Evolutionary conservation across 2,113 vertebrate species (phyloP), one percentile per base, ranked within the genome.

Genomic region (Amia ocellicauda): DNA sequence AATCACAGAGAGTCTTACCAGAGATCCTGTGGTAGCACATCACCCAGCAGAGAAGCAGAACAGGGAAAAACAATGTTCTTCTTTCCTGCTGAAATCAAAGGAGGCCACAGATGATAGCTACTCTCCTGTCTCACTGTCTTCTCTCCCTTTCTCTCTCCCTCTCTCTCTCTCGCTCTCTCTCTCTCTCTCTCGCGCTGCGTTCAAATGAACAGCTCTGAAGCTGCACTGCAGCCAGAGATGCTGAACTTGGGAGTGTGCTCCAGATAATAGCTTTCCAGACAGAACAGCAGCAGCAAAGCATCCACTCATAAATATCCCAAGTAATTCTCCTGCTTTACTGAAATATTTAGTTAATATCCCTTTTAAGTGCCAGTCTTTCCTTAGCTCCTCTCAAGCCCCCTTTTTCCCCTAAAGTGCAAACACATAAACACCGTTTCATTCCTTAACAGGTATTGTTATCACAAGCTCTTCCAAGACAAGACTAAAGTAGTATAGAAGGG

Each of bases 141-240:
- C 14, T 47, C 43, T 47, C 43, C 17, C 43, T 47, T 14, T 47
- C 17, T 7, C 43, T 47, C n/a, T n/a, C n/a, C 17, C 17, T 47
- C 8, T 47, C 17, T 14, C 43, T 16, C 13, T 47, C 8, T 47
- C 43, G n/a, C n/a, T n/a, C 14, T 47, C 14, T 47, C 43, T 47
- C 43, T 16, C 43, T 47, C 43, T 47, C 17, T 7, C 43, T 47
- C 14, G 9, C 43, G 16, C 13, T n/a, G 13, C 43, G 9, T 47
- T 47, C 43, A 47, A 47, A 47, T 47, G 43, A 47, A n/a, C 43
- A 47, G 17, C 43, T 17, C 43, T 47, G 43, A 47, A 47, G 16
- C 43, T 47, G 43, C 43, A 47, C 13, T 47, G 43, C 43, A 47
- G 43, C 43, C 17, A n/a, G 13, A 47, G 43, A 14, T 47, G 43